phyloP scores from a whole-genome alignment of 37 sponge, comb jelly and placozoan genomes.

The Haliclona indistincta region DNA sequence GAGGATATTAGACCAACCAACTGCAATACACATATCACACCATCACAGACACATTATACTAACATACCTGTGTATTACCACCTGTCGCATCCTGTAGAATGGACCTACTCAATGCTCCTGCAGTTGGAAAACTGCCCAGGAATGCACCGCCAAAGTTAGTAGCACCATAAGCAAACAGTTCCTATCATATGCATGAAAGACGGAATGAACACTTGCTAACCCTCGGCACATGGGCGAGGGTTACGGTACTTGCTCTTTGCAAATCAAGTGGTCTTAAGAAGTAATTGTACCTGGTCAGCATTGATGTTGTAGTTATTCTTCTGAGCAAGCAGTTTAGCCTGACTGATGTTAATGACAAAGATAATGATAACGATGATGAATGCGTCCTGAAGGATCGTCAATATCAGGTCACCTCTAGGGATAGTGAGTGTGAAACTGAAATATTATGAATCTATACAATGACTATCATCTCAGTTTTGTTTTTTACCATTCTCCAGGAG shows the following conservation, averaged over 20 bases:
- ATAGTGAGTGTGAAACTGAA: constrained; percentile 9
- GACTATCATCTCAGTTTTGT: background rate
- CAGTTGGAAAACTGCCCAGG: constrained; percentile 64
- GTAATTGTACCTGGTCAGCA: constrained; percentile 66
- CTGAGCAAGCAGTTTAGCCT: constrained; percentile 76
- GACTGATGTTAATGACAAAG: constrained; percentile 69
- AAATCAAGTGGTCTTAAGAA: too few relatives aligned
- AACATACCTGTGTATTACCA: constrained; percentile 69
- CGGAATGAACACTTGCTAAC: too few relatives aligned
- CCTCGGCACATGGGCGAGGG: too few relatives aligned
- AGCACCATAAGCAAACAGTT: constrained; percentile 78
- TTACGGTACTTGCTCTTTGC: too few relatives aligned
- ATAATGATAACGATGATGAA: constrained; percentile 65
- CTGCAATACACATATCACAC: too few relatives aligned
- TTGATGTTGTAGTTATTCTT: constrained; percentile 66
- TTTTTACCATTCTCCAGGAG: constrained; percentile 30
- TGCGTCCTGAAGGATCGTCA: constrained; percentile 37
- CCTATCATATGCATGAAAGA: constrained; percentile 45
- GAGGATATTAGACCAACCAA: constrained; percentile 72
- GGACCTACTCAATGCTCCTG: constrained; percentile 73
- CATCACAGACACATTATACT: too few relatives aligned
- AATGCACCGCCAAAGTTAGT: constrained; percentile 74
- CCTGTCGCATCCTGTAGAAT: constrained; percentile 67
- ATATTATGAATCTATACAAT: background rate
- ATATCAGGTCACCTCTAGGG: constrained; percentile 15